Evolutionary conservation across 2,113 vertebrate genomes (phyloP), one percentile per base, ranked within the genome.

Genomic region (Vombatus ursinus): DNA sequence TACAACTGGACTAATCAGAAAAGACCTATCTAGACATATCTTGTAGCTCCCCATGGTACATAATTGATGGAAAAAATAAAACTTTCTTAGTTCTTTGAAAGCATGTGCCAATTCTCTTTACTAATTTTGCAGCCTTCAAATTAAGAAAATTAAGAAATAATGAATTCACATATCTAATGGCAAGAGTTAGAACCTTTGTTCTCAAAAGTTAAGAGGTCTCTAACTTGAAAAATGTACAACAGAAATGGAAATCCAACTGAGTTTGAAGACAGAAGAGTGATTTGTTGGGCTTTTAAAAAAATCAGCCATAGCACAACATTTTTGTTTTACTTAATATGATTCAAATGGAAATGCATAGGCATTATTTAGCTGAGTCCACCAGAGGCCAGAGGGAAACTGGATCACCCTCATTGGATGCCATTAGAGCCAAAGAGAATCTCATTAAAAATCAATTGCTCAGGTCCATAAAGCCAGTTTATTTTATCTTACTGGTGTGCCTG

Each of bases 401-500:
- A 97, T 98, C 97, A 95, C 98, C 96, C 98, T 98, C 97, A 97
- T 95, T 98, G 98, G 98, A 98, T 98, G 98, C 98, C 98, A 96
- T 98, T 98, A 98, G 3, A 31, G 98, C 97, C 93, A 26, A 98
- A 96, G 98, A 98, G 98, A 98, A 98, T 98, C 98, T 98, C 98
- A 99, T 99, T 99, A 98, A 98, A 98, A 98, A 98, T 98, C 98
- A 98, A 98, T 98, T 98, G 97, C 98, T 98, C 44, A 7, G 98
- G 98, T 98, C 98, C 98, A 98, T 98, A 98, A 98, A 98, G 97
- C 96, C 97, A 97, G 98, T 98, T 98, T 99, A 98, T 99, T 98
- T 99, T 98, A 98, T 99, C 98, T 98, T 98, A 98, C 97, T 95
- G 97, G 96, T 98, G 96, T 98, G 98, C 98, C 98, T 97, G 98